Percentiles rank a stretch among this genome's conserved stretches.
Evolutionary conservation across 2,797 vertebrate genomes (phyloP).

Genomic region (Spinibarbus caldwelli): DNA sequence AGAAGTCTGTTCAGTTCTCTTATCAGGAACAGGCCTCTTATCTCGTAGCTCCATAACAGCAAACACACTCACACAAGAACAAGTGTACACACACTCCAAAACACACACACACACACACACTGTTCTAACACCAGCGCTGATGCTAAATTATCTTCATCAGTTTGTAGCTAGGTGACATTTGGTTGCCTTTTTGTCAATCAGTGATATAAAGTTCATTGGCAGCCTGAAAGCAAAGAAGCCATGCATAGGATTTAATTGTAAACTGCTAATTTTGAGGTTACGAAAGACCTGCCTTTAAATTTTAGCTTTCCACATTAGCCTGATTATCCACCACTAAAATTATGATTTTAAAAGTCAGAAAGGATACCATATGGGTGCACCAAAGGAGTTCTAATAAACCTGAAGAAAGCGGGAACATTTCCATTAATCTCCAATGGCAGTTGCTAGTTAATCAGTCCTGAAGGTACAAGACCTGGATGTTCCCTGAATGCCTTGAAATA

Average conservation of each 20-base stretch:
- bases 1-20: slow-evolving; percentile 66
- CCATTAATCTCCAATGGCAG: slow-evolving; percentile 10
- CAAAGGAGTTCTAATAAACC: background rate
- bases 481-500: background rate
- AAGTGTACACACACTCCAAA: slow-evolving; percentile 10
- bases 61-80: slow-evolving; percentile 57
- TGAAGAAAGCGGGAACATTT: background rate
- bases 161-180: slow-evolving; percentile 64
- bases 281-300: background rate
- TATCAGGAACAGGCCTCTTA: slow-evolving; percentile 75
- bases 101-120: slow-evolving; percentile 11
- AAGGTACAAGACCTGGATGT: background rate
- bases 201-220: slow-evolving; percentile 58
- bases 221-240: slow-evolving; percentile 8
- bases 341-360: background rate
- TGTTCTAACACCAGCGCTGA: slow-evolving; percentile 59
- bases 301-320: background rate
- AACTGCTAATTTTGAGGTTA: background rate
- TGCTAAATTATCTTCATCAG: slow-evolving; percentile 69
- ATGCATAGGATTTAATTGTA: background rate
- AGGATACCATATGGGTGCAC: background rate
- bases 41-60: slow-evolving; percentile 71
- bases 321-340: background rate
- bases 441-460: background rate
- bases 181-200: slow-evolving; percentile 46